Base-by-base conservation (phyloP, 1,140 invertebrate genomes). In the Drosophila neocordata region DNA sequence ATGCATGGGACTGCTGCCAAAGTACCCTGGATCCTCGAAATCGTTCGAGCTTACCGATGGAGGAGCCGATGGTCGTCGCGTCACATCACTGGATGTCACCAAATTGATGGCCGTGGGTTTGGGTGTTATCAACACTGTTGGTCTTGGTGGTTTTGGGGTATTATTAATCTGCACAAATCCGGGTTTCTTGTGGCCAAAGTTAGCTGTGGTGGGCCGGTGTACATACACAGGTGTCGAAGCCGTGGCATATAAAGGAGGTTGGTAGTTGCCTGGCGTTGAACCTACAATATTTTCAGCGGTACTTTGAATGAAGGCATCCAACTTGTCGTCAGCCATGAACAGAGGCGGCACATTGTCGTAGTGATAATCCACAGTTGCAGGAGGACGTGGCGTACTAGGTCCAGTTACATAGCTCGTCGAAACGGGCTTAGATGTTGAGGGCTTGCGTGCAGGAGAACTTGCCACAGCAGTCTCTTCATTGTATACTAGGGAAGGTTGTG, bases 381-480 rank as follows among this genome's bases (percentile, higher is more conserved):
- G 84, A 0, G 83, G 83, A 37, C 91, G 79, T 4, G 91, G 79
- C 4, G 91, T 92, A 9, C 92, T 93, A 0, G 93, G 92, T 63
- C 92, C 93, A 2, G 93, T 94, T 0, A 94, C 91, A 57, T 95
- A 94, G 65, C 93, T 94, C 0, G 93, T 94, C n/a, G 93, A 93
- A 9, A 93, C 92, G 12, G 93, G 93, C 76, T 91, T 87, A 4
- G 44, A 20, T 4, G 80, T 79, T 9, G 59, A 71, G 0, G 90
- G 90, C 22, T 77, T 77, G 15, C 87, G 76, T 8, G 59, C 73
- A 0, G 78, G 72, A 0, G 87, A 89, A 34, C 87, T 89, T 44
- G 78, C 70, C 24, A 52, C 67, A 0, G 72, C 56, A 0, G 72
- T 44, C 3, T 88, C 65, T 44, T 85, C 72, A 12, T 69, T 70